Base-by-base conservation (phyloP, 2,797 vertebrate species). In the Capromys pilorides region DNA sequence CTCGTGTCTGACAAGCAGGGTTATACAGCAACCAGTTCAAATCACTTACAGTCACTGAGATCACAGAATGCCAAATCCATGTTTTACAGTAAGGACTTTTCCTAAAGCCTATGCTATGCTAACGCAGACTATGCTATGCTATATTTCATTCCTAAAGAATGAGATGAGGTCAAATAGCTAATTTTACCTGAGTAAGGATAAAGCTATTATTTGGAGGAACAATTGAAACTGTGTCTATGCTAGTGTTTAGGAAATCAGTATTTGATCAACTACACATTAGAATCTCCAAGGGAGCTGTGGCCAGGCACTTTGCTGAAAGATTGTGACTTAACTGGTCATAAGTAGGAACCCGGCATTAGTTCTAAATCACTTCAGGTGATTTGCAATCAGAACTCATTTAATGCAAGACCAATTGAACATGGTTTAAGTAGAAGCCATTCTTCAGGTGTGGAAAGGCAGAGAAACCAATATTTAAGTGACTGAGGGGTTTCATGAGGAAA, bases 381-480 rank as follows among this genome's bases (percentile, higher is more conserved):
- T 92, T 75, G 14, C 39, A 79, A 26, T 86, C 77, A 93, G 59
- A 69, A 21, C 41, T 95, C 33, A 41, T 71, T 77, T 69, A 88
- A 64, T 24, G 36, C 12, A 81, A 80, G 49, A 73, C 28, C 75
- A 82, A 59, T 0, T 77, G 33, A 88, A 78, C 11, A 28, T 73
- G 36, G 71, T 92, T 94, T 92, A 87, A 90, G 82, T 31, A 86
- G 49, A 19, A 93, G 83, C 64, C 26, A 6, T 13, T 84, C 51
- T 79, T 28, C 31, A 66, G 11, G 31, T 86, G 18, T 91, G 39
- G 75, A 86, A 90, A 91, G 33, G 67, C 39, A 75, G 11, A 67
- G 13, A 54, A 81, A 59, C 24, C 36, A 69, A 57, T 69, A 5
- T n/a, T 49, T 84, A 83, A 92, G 64, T 85, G 33, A 71, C 26